Evolutionary conservation across 2,113 vertebrate genomes (phyloP).

Genomic region (Chamaetylas fuelleborni): DNA sequence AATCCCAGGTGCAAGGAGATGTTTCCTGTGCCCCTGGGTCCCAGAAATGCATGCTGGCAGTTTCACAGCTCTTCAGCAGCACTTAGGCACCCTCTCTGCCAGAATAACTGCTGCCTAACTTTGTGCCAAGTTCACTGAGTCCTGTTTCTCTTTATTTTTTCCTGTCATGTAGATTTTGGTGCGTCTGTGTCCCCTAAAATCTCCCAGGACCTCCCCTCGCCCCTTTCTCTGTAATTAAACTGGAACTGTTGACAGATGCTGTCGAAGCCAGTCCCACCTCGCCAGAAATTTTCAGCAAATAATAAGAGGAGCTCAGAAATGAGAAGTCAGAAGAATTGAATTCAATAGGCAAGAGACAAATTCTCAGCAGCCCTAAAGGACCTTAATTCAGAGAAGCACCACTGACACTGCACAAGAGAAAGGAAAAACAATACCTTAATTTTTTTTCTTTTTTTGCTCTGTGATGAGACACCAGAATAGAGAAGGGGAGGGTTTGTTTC

Average conservation of each 20-base stretch:
- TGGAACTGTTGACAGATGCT: conserved; percentile 10
- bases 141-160: neutral
- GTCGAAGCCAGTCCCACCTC: neutral
- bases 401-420: neutral
- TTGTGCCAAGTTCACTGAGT: neutral
- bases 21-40: neutral
- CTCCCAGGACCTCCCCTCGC: conserved; percentile 26
- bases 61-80: conserved; percentile 1
- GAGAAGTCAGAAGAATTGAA: neutral
- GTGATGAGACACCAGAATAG: neutral
- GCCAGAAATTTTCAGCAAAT: neutral
- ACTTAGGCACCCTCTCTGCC: neutral
- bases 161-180: conserved; percentile 7
- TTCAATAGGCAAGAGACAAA: neutral
- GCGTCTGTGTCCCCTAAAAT: neutral
- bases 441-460: neutral
- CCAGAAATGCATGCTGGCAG: neutral
- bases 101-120: neutral
- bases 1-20: neutral
- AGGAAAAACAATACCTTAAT: neutral
- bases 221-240: conserved; percentile 34
- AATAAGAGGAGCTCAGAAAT: neutral
- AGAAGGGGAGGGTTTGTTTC: neutral
- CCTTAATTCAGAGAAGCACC: neutral
- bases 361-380: neutral